phyloP scores from a whole-genome alignment of 1,140 invertebrate species.

The Drosophila oshimai region DNA sequence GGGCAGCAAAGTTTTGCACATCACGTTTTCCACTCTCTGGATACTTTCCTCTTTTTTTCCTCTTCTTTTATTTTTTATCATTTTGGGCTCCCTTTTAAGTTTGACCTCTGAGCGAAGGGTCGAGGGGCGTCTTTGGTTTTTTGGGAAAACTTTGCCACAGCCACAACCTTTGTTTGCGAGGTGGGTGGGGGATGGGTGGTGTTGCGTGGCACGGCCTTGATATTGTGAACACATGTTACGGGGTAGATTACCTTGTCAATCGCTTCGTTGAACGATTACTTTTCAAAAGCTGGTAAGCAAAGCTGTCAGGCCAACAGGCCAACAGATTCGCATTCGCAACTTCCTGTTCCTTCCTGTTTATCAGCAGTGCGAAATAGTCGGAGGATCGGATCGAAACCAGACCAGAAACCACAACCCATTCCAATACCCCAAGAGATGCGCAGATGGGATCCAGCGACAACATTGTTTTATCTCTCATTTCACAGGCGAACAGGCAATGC shows the following conservation, averaged over 20 bases:
- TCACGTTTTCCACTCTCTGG: constrained; percentile 16
- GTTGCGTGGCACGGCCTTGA: constrained; percentile 54
- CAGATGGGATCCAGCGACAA: constrained; percentile 56
- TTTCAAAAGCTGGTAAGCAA: constrained; percentile 54
- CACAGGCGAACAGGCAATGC: constrained; percentile 62
- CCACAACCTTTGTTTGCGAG: constrained; percentile 40
- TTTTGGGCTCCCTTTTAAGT: constrained; percentile 13
- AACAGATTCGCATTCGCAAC: constrained; percentile 55
- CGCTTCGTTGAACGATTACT: constrained; percentile 77
- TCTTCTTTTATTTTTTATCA: neutral
- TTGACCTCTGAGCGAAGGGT: neutral
- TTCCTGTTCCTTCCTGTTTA: constrained; percentile 67
- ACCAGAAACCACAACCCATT: too few species aligned
- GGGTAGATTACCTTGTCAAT: constrained; percentile 74
- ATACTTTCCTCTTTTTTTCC: constrained; percentile 9
- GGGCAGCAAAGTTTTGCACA: constrained; percentile 51
- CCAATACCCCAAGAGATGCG: neutral
- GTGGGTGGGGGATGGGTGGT: neutral
- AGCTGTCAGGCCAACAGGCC: too few species aligned
- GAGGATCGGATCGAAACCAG: constrained; percentile 2
- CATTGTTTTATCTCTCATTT: constrained; percentile 76
- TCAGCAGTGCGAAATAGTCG: constrained; percentile 29
- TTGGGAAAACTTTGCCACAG: constrained; percentile 41
- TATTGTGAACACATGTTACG: constrained; percentile 71
- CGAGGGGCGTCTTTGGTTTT: neutral